A percentile compares a stretch with the other conserved stretches of the same genome.
Conservation (phyloP, 2,113 vertebrate genomes). For the Hyaena hyaena region DNA sequence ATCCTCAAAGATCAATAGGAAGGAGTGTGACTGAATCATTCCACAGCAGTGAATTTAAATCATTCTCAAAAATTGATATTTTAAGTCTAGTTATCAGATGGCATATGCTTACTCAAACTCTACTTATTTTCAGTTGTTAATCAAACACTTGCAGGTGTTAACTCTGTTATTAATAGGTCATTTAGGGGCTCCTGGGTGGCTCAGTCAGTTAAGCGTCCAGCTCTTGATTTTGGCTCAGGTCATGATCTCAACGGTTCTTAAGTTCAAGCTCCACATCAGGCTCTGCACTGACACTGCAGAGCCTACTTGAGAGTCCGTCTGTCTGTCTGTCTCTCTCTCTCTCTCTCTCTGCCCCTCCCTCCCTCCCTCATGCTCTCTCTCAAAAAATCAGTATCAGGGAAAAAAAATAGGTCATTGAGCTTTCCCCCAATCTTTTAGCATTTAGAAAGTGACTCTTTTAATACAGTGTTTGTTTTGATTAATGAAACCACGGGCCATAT, state of each 20-base stretch:
- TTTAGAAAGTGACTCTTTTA: neutral
- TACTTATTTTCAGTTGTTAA: neutral
- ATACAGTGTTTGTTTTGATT: slow-evolving; percentile 26
- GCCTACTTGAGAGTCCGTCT: no score
- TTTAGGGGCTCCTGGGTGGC: neutral
- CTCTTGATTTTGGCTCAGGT: no score
- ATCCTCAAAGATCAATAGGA: neutral
- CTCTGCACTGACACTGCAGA: no score
- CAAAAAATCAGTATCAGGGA: no score
- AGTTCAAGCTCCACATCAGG: no score
- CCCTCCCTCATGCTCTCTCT: no score
- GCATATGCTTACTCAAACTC: slow-evolving; percentile 1
- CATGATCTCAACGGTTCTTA: no score
- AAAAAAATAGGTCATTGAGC: neutral
- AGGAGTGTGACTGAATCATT: neutral
- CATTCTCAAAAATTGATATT: neutral
- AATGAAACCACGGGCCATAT: neutral
- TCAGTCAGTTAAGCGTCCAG: no score
- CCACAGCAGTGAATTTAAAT: slow-evolving; percentile 30
- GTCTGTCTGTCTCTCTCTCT: no score
- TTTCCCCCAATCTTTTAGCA: neutral
- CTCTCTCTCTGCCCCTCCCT: no score
- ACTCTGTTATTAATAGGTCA: neutral
- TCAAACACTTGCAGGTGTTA: neutral
- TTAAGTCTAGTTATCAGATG: slow-evolving; percentile 28